These are phyloP conservation scores for Dasypogon diadema DNA, from an alignment of 2,888 invertebrate species.

Conservation along the genomic window DNA sequence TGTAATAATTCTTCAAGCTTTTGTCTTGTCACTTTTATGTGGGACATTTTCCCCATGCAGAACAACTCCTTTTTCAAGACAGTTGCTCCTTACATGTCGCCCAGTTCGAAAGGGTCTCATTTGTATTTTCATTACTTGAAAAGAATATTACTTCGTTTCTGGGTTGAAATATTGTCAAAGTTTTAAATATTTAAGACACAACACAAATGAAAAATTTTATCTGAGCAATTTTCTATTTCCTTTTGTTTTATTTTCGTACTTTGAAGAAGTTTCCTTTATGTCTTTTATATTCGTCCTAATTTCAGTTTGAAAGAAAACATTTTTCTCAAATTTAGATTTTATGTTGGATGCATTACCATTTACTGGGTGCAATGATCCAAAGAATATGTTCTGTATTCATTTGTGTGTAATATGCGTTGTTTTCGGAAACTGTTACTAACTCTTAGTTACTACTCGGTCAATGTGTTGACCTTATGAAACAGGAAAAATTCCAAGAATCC, in stretches of 20 bases:
- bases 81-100: not conserved
- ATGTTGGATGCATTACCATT: too few species aligned
- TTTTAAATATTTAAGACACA: slow-evolving; percentile 35
- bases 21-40: slow-evolving; percentile 41
- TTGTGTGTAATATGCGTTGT: too few species aligned
- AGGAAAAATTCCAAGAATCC: too few species aligned
- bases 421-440: too few species aligned
- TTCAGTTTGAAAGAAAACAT: too few species aligned
- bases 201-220: slow-evolving; percentile 12
- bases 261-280: not conserved
- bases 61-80: not conserved
- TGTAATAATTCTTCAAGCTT: slow-evolving; percentile 36
- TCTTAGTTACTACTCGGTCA: too few species aligned
- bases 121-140: slow-evolving; percentile 28
- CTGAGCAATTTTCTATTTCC: not conserved
- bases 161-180: slow-evolving; percentile 41
- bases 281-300: too few species aligned
- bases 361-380: too few species aligned
- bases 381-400: too few species aligned
- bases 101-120: slow-evolving; percentile 12
- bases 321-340: too few species aligned
- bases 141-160: slow-evolving; percentile 19
- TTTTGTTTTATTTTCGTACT: not conserved
- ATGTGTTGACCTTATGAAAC: too few species aligned
- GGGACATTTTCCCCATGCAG: slow-evolving; percentile 3